Conservation (phyloP, 2,113 vertebrate genomes). For the Coreoperca whiteheadi region DNA sequence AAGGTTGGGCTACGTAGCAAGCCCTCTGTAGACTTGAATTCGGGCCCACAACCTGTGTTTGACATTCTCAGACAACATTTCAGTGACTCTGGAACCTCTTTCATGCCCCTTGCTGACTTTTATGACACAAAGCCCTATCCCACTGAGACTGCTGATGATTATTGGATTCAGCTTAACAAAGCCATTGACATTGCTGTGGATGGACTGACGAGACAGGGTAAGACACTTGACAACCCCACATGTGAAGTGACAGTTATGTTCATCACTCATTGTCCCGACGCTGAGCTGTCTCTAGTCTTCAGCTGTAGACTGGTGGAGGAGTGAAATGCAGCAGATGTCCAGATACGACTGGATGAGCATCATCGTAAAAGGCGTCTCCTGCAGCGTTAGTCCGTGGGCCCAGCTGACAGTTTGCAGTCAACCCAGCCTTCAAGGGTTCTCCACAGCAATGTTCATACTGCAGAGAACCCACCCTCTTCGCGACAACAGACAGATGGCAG, state of each 20-base stretch:
- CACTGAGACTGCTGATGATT: conserved; percentile 22
- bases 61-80: conserved; percentile 42
- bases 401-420: neutral
- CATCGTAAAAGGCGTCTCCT: neutral
- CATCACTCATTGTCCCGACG: conserved; percentile 1
- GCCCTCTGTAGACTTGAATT: neutral
- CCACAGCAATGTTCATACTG: neutral
- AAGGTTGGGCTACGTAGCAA: conserved; percentile 6
- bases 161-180: conserved; percentile 37
- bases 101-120: conserved; percentile 28
- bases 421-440: neutral
- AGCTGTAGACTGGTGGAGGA: conserved; percentile 1
- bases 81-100: conserved; percentile 20
- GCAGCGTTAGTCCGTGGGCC: neutral
- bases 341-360: neutral
- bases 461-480: neutral
- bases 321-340: conserved; percentile 11
- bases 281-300: conserved; percentile 11
- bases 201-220: neutral
- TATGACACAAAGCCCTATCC: conserved; percentile 11
- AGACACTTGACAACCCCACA: neutral
- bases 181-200: neutral
- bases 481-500: neutral
- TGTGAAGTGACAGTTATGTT: conserved; percentile 18
- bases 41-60: conserved; percentile 21